Conservation (phyloP, 2,797 vertebrate genomes). For the Argentina silus region DNA sequence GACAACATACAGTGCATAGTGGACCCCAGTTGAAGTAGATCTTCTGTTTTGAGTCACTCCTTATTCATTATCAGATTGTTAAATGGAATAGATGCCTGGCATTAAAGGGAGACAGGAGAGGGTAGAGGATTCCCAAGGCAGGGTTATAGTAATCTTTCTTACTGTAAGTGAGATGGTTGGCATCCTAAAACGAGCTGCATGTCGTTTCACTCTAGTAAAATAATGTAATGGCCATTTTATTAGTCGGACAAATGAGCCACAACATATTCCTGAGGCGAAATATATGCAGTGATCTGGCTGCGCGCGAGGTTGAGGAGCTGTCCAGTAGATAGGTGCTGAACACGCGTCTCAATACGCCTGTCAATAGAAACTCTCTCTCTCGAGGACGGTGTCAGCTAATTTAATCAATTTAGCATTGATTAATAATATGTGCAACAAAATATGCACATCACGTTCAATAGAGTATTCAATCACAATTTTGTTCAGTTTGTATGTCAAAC, state of each 20-base stretch:
- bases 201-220: not conserved
- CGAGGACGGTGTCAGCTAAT: not conserved
- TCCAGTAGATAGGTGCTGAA: slow-evolving; percentile 66
- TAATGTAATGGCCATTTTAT: slow-evolving; percentile 4
- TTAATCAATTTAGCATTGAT: not conserved
- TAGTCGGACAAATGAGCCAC: slow-evolving; percentile 21
- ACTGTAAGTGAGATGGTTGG: not conserved
- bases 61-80: too few species aligned
- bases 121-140: not conserved
- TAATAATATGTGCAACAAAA: not conserved
- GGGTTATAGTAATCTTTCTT: not conserved
- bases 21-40: too few species aligned
- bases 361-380: not conserved
- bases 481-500: not conserved
- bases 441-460: not conserved
- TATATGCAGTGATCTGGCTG: not conserved
- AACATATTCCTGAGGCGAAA: not conserved
- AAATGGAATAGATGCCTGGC: too few species aligned
- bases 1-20: too few species aligned
- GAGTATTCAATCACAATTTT: not conserved
- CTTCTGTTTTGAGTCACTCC: too few species aligned
- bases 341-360: not conserved
- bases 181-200: not conserved
- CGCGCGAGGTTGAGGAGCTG: slow-evolving; percentile 60
- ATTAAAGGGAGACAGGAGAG: not conserved